These are phyloP conservation scores for Phthorimaea operculella DNA, from an alignment of 1,140 invertebrate genomes.

Conservation along the genomic window DNA sequence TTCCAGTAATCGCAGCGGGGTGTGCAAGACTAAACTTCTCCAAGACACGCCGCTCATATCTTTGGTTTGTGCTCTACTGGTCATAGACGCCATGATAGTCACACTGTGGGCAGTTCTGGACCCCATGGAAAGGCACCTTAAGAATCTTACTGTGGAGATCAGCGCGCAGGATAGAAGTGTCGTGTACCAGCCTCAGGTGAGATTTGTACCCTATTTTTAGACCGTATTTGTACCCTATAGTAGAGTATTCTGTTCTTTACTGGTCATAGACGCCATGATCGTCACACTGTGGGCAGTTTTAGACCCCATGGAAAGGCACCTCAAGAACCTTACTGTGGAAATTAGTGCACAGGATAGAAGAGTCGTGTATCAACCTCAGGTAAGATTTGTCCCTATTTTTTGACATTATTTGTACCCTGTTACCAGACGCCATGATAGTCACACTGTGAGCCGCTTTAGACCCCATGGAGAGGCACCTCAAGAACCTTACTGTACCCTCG, in stretches of 20 bases:
- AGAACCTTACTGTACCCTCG: no score
- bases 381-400: constrained; percentile 44
- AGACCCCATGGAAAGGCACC: constrained; percentile 86
- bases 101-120: constrained; percentile 84
- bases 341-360: constrained; percentile 79
- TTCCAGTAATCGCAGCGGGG: constrained; percentile 65
- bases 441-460: constrained; percentile 85
- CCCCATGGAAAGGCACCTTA: constrained; percentile 85
- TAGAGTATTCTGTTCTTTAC: constrained; percentile 78
- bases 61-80: constrained; percentile 79
- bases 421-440: no score
- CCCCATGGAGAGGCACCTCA: no score
- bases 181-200: constrained; percentile 87
- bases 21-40: constrained; percentile 77
- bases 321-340: constrained; percentile 85
- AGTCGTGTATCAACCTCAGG: constrained; percentile 89
- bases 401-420: no score
- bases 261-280: constrained; percentile 82
- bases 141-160: constrained; percentile 85
- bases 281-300: constrained; percentile 83
- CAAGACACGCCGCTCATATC: constrained; percentile 87
- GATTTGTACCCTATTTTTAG: background rate
- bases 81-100: constrained; percentile 83
- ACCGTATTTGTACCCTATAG: background rate
- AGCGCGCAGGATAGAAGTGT: constrained; percentile 80